Percentiles rank a stretch among this genome's conserved stretches.
phyloP scores from a whole-genome alignment of 1,140 invertebrate genomes.

The Drusus annulatus region DNA sequence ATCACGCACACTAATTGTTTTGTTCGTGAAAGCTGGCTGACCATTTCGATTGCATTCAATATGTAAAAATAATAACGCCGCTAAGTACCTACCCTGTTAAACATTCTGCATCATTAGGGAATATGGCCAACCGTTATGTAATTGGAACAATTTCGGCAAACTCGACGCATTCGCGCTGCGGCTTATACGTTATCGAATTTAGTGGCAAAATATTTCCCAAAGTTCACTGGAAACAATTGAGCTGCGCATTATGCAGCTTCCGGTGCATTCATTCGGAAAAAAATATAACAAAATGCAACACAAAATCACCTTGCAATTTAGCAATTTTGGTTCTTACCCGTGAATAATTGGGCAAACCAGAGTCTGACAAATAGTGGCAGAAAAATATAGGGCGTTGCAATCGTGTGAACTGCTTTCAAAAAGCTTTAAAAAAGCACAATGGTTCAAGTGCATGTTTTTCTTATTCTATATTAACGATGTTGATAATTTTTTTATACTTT shows the following conservation, averaged over 20 bases:
- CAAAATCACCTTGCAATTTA: too few relatives aligned
- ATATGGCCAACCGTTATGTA: constrained; percentile 21
- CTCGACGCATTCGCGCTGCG: background rate
- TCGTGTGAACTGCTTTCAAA: too few relatives aligned
- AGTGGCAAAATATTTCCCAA: constrained; percentile 8
- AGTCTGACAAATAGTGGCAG: too few relatives aligned
- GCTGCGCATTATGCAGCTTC: constrained; percentile 7
- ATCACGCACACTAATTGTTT: background rate
- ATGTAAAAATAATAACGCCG: constrained; percentile 4
- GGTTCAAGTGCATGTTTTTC: too few relatives aligned
- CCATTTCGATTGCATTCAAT: background rate
- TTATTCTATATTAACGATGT: too few relatives aligned
- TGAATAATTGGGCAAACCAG: too few relatives aligned
- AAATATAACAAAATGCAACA: too few relatives aligned
- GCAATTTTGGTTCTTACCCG: too few relatives aligned
- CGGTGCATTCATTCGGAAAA: too few relatives aligned
- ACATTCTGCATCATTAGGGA: constrained; percentile 22
- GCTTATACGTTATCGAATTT: constrained; percentile 17
- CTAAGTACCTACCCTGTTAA: background rate
- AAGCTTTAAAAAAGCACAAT: too few relatives aligned
- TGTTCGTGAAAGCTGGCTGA: background rate
- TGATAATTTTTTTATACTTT: too few relatives aligned
- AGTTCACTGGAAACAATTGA: constrained; percentile 17
- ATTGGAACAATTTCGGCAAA: constrained; percentile 15
- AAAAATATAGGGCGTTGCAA: too few relatives aligned